phyloP scores from a whole-genome alignment of 2,797 vertebrate genomes.

The Coregonus suidteri region DNA sequence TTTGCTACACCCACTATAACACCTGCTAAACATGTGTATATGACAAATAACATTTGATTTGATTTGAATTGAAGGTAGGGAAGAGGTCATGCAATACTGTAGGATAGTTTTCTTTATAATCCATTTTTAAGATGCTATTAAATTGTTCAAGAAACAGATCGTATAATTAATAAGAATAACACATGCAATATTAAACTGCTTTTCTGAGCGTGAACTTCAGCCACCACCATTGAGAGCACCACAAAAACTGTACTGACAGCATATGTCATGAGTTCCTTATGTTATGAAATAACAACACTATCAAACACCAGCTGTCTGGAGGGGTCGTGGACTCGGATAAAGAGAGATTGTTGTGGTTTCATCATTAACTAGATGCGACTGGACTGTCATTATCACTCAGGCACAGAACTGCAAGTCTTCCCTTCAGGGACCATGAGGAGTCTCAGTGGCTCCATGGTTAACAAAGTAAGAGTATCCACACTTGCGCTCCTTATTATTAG shows the following conservation, averaged over 20 bases:
- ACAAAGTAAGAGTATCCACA: slow-evolving; percentile 2
- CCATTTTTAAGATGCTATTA: background rate
- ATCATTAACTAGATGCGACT: slow-evolving; percentile 48
- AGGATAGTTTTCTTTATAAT: background rate
- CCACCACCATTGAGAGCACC: slow-evolving; percentile 8
- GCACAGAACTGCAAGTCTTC: slow-evolving; percentile 16
- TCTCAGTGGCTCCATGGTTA: slow-evolving; percentile 23
- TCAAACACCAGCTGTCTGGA: slow-evolving; percentile 31
- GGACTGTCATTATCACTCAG: slow-evolving; percentile 52
- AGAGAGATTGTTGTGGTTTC: slow-evolving; percentile 32
- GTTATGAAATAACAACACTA: slow-evolving; percentile 11
- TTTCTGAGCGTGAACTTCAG: background rate
- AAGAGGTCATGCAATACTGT: background rate
- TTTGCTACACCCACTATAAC: too few relatives aligned
- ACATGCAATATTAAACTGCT: background rate
- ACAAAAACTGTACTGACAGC: background rate
- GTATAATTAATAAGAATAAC: background rate
- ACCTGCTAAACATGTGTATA: too few relatives aligned
- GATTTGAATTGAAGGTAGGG: background rate
- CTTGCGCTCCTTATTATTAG: slow-evolving; percentile 35
- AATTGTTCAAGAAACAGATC: background rate
- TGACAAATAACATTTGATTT: too few relatives aligned
- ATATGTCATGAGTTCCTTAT: background rate
- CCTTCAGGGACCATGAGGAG: slow-evolving; percentile 14
- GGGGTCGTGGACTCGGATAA: background rate